These are phyloP conservation scores for Sylvia atricapilla DNA, from an alignment of 2,113 vertebrate genomes.

Conservation along the genomic window DNA sequence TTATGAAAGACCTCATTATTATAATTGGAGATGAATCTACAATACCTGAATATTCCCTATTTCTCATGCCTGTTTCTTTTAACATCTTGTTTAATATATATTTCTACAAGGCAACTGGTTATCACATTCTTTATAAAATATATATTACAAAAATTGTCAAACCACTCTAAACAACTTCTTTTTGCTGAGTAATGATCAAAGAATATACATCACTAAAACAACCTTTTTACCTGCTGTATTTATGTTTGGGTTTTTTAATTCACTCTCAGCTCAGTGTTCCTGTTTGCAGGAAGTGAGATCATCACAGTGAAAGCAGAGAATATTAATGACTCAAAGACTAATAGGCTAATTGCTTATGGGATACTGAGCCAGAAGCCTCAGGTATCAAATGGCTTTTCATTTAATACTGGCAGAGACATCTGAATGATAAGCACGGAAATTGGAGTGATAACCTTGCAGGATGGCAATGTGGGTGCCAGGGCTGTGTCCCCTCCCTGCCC, in stretches of 20 bases:
- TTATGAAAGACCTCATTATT: neutral
- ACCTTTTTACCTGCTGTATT: neutral
- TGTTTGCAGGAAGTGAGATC: slow-evolving; percentile 73
- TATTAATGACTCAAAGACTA: slow-evolving; percentile 77
- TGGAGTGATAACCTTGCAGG: slow-evolving; percentile 71
- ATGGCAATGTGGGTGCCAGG: slow-evolving; percentile 58
- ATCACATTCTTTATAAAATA: neutral
- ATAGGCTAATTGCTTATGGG: slow-evolving; percentile 71
- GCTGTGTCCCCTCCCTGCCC: slow-evolving; percentile 71
- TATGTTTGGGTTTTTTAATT: neutral
- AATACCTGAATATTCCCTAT: neutral
- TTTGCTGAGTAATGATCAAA: neutral
- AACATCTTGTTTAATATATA: neutral
- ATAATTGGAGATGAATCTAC: neutral
- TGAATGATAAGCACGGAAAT: slow-evolving; percentile 69
- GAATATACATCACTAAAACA: neutral
- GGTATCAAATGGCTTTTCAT: slow-evolving; percentile 32
- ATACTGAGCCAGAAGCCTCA: slow-evolving; percentile 67
- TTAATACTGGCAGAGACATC: slow-evolving; percentile 70
- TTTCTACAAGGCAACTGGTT: neutral
- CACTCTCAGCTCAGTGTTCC: neutral
- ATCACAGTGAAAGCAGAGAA: slow-evolving; percentile 75
- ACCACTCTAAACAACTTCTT: neutral
- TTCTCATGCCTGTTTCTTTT: neutral
- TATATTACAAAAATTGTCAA: neutral